Evolutionary conservation across 1,140 invertebrate species (phyloP).

Genomic region (Samia ricini): DNA sequence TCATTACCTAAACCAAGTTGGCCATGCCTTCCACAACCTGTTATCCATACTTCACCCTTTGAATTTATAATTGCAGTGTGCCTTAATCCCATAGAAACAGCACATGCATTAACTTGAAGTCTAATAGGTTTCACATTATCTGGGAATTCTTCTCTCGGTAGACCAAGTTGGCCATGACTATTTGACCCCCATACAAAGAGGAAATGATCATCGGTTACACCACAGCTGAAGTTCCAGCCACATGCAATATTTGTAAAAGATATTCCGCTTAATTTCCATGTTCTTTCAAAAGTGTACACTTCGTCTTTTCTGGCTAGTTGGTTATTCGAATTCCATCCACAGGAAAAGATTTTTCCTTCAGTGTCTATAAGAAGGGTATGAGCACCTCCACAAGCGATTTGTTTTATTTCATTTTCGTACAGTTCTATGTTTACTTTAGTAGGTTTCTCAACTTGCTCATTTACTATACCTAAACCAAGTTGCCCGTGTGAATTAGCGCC

Average conservation of each 20-base stretch:
- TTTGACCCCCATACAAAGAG: constrained; percentile 89
- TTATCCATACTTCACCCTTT: constrained; percentile 79
- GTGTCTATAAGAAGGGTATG: constrained; percentile 84
- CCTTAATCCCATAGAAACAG: constrained; percentile 80
- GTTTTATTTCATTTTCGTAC: constrained; percentile 70
- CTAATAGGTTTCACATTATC: constrained; percentile 61
- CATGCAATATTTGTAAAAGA: constrained; percentile 81
- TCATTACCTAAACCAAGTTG: constrained; percentile 80
- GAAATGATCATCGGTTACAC: constrained; percentile 80
- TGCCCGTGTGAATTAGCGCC: constrained; percentile 93
- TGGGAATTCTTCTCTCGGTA: constrained; percentile 72
- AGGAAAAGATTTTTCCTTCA: constrained; percentile 85
- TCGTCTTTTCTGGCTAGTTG: constrained; percentile 83
- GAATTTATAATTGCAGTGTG: constrained; percentile 84
- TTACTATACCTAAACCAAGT: constrained; percentile 82
- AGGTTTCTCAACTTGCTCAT: constrained; percentile 83
- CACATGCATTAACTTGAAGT: constrained; percentile 63
- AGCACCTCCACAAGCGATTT: constrained; percentile 86
- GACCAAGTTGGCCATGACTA: constrained; percentile 84
- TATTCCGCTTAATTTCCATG: constrained; percentile 77
- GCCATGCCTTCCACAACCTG: constrained; percentile 81
- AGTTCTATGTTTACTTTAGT: constrained; percentile 77
- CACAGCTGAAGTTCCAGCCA: constrained; percentile 86
- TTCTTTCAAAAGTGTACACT: constrained; percentile 76
- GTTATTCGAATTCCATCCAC: constrained; percentile 92